A percentile compares a stretch with the other conserved stretches of the same genome.
These are phyloP conservation scores for Babyrousa celebensis DNA, from an alignment of 2,797 vertebrate genomes.

Conservation along the genomic window DNA sequence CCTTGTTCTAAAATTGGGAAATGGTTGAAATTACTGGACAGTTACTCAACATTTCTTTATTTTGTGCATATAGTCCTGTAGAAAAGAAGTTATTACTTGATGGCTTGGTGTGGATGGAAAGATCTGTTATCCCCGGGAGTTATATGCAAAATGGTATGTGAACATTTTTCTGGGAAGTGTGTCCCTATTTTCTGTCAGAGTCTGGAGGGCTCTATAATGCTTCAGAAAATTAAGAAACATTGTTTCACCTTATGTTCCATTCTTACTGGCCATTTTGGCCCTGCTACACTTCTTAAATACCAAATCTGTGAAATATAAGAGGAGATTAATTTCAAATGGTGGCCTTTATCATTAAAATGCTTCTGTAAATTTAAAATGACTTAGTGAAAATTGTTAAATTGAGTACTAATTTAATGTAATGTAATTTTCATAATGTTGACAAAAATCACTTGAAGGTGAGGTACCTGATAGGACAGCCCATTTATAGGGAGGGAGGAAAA, in stretches of 20 bases:
- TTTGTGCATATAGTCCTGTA: neutral
- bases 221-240: neutral
- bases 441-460: slow-evolving; percentile 28
- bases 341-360: slow-evolving; percentile 22
- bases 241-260: neutral
- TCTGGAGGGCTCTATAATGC: neutral
- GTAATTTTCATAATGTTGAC: slow-evolving; percentile 5
- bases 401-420: neutral
- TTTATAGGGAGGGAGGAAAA: neutral
- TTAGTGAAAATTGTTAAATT: slow-evolving; percentile 35
- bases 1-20: slow-evolving; percentile 67
- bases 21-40: slow-evolving; percentile 20
- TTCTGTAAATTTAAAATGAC: neutral
- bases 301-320: neutral
- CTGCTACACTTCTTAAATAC: neutral
- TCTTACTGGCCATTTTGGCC: neutral
- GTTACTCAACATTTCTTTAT: slow-evolving; percentile 14
- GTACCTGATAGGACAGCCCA: neutral
- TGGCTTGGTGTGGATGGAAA: neutral
- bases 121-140: neutral
- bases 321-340: slow-evolving; percentile 12
- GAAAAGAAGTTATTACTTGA: slow-evolving; percentile 11
- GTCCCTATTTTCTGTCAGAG: slow-evolving; percentile 48
- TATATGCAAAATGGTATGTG: neutral
- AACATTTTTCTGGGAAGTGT: slow-evolving; percentile 10